Base-by-base conservation (phyloP, 2,113 vertebrate species). In the Xerus inauris region DNA sequence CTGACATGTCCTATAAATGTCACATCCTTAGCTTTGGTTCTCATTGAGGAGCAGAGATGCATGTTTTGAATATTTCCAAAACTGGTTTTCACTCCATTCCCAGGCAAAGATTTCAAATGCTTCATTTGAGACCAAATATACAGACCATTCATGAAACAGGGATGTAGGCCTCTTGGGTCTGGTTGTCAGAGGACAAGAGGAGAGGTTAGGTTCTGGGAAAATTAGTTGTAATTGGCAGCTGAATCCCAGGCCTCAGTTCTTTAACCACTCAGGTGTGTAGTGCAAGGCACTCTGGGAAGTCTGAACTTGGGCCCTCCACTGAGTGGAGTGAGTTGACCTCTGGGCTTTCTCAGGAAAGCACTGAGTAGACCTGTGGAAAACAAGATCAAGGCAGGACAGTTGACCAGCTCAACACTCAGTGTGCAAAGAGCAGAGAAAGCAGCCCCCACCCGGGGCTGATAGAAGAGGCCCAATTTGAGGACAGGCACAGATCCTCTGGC, bases 1-100 rank as follows among this genome's bases (percentile, higher is more conserved):
- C 97, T 97, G 97, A 97, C 97, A 98, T 93, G 86, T 97, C 96
- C 95, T 93, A 96, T 97, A 96, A 97, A 97, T 57, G 92, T 98
- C 94, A 97, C 95, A 96, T 97, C 93, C 87, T 96, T 89, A 81
- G 91, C 83, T 83, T 95, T 98, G 97, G 95, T 95, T 98, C 97
- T 97, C 94, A 95, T 87, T 87, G 97, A 97, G 83, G 87, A 96
- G 42, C 83, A 38, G 64, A 95, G 76, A 94, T 59, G 83, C 95
- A 69, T 97, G 94, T 87, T 97, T 98, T 86, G 91, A 96, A 97
- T 97, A 96, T 91, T 97, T 97, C 81, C 84, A 49, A 69, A 96
- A 94, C 97, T 96, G 96, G 89, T 95, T 97, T 96, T 87, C 79
- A 93, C 95, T 95, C 91, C 91, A 96, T 97, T 98, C 95, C 96